Percentiles rank a stretch among this genome's conserved stretches.
phyloP scores from a whole-genome alignment of 2,797 vertebrate species.

The Meriones psammophilus region DNA sequence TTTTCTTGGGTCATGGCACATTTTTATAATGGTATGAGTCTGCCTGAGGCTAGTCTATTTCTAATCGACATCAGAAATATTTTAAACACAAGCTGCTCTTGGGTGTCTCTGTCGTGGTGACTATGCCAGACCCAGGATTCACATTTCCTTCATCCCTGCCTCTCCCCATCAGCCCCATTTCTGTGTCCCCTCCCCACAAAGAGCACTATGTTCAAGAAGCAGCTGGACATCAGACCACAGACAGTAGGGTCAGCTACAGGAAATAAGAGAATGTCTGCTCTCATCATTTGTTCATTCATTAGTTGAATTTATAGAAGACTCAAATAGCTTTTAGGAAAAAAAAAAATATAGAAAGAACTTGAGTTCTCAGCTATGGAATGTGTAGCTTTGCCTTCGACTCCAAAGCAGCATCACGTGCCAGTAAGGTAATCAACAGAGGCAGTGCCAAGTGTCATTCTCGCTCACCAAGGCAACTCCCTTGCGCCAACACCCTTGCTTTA shows the following conservation, averaged over 20 bases:
- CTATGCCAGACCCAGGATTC: fast-evolving
- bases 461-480: no score
- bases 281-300: not conserved
- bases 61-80: not conserved
- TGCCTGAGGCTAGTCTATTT: not conserved
- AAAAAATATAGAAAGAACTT: not conserved
- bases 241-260: fast-evolving
- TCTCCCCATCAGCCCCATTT: no score
- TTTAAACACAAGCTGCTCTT: not conserved
- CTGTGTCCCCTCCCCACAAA: not conserved
- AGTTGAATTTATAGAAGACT: not conserved
- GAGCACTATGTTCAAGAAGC: fast-evolving
- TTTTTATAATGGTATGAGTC: not conserved
- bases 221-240: fast-evolving
- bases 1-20: not conserved
- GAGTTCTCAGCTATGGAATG: not conserved
- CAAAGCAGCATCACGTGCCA: fast-evolving
- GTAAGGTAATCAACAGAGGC: not conserved
- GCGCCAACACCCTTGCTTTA: not conserved
- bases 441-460: fast-evolving
- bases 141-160: no score
- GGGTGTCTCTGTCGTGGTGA: not conserved
- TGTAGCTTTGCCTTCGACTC: fast-evolving
- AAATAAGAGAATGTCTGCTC: not conserved
- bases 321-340: not conserved